Evolutionary conservation across 2,797 vertebrate species (phyloP).

Genomic region (Sebastes alutus): DNA sequence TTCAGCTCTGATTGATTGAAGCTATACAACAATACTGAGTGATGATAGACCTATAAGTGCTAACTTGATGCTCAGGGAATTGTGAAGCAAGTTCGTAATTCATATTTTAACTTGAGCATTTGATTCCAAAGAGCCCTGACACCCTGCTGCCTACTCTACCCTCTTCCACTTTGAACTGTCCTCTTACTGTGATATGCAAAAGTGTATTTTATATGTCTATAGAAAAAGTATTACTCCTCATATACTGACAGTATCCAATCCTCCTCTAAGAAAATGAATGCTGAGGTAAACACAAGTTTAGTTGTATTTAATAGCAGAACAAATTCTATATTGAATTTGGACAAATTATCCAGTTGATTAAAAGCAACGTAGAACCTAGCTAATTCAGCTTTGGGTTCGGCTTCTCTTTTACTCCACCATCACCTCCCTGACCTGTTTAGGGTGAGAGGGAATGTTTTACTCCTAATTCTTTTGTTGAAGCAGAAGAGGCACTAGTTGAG

Average conservation of each 20-base stretch:
- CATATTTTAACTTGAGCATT: slow-evolving; percentile 19
- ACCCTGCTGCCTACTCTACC: slow-evolving; percentile 7
- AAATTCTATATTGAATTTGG: not conserved
- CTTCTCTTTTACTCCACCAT: not conserved
- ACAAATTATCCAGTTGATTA: not conserved
- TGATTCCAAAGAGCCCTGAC: slow-evolving; percentile 16
- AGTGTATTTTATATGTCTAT: not conserved
- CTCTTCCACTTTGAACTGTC: not conserved
- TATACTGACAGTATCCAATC: not conserved
- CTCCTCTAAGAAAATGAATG: not conserved
- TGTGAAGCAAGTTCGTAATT: slow-evolving; percentile 13
- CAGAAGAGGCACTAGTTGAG: not conserved
- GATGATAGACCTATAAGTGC: not conserved
- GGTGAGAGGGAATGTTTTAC: not conserved
- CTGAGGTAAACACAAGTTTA: not conserved
- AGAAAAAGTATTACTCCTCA: not conserved
- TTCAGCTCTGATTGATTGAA: not conserved
- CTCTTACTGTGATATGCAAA: slow-evolving; percentile 19
- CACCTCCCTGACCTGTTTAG: not conserved
- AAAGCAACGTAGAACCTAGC: not conserved
- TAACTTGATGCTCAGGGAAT: slow-evolving; percentile 39
- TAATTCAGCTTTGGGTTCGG: not conserved
- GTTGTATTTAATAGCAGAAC: not conserved
- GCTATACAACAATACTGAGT: not conserved
- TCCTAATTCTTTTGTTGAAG: not conserved